Evolutionary conservation across 2,888 invertebrate genomes (phyloP).

Genomic region (Tenthredo scrophulariae): DNA sequence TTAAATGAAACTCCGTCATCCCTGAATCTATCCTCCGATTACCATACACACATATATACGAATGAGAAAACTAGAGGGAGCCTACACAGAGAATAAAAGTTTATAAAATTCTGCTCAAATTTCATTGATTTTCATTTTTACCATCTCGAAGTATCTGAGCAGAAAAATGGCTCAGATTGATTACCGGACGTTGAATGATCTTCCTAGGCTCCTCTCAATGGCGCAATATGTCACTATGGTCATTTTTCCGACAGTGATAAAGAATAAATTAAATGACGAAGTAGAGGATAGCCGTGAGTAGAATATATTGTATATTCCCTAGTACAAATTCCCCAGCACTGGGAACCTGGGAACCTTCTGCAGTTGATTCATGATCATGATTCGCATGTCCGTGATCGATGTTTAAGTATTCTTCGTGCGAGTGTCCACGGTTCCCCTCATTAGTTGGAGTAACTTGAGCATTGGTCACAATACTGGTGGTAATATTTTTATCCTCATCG

Average conservation of each 20-base stretch:
- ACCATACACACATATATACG: neutral
- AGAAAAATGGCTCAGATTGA: neutral
- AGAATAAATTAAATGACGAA: constrained; percentile 67
- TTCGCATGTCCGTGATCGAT: constrained; percentile 57
- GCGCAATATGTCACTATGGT: neutral
- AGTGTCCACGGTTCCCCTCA: constrained; percentile 54
- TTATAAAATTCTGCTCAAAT: neutral
- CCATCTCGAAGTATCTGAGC: neutral
- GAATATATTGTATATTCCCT: constrained; percentile 69
- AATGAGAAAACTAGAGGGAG: neutral
- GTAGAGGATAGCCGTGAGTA: constrained; percentile 69
- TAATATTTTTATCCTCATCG: neutral
- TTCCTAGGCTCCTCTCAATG: neutral
- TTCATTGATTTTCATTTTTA: neutral
- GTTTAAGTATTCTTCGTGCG: constrained; percentile 55
- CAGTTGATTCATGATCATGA: constrained; percentile 57
- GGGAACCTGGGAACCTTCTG: constrained; percentile 57
- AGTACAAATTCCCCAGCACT: constrained; percentile 68
- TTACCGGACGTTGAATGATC: neutral
- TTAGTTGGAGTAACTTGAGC: constrained; percentile 55
- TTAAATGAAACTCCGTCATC: neutral
- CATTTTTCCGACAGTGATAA: neutral
- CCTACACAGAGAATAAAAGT: neutral
- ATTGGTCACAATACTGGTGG: constrained; percentile 1
- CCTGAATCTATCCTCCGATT: neutral